These are phyloP conservation scores for Diloba caeruleocephala DNA, from an alignment of 2,888 invertebrate species.

Conservation along the genomic window DNA sequence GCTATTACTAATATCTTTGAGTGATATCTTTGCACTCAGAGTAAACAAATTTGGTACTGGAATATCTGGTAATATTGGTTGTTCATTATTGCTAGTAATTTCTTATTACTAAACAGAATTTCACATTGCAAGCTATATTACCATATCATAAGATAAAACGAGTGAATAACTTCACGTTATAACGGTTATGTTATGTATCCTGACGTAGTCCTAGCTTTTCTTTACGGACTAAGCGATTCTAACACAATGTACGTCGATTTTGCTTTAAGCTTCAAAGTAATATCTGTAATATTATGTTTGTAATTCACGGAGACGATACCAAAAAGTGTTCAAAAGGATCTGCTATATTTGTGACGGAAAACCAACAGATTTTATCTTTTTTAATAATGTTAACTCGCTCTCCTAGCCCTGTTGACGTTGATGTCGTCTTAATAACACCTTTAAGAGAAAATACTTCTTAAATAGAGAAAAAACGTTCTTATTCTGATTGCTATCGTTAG, in stretches of 20 bases:
- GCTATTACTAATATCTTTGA: no score
- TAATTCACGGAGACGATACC: background rate
- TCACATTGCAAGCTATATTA: constrained; percentile 16
- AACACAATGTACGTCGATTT: constrained; percentile 5
- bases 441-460: constrained; percentile 40
- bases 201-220: constrained; percentile 4
- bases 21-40: no score
- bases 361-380: background rate
- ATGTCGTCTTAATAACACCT: constrained; percentile 44
- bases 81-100: constrained; percentile 2
- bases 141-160: constrained; percentile 28
- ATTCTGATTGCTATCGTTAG: constrained; percentile 58
- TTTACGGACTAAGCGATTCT: constrained; percentile 14
- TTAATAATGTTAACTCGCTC: constrained; percentile 10
- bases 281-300: constrained; percentile 3
- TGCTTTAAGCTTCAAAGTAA: constrained; percentile 2
- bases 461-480: constrained; percentile 48
- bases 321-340: background rate
- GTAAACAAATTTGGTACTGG: no score
- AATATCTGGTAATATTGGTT: background rate
- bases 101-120: constrained; percentile 14
- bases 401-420: constrained; percentile 10
- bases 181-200: constrained; percentile 30
- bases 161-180: constrained; percentile 22
- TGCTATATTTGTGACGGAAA: no score